phyloP scores from a whole-genome alignment of 2,797 vertebrate species.

The Xiphophorus birchmanni region DNA sequence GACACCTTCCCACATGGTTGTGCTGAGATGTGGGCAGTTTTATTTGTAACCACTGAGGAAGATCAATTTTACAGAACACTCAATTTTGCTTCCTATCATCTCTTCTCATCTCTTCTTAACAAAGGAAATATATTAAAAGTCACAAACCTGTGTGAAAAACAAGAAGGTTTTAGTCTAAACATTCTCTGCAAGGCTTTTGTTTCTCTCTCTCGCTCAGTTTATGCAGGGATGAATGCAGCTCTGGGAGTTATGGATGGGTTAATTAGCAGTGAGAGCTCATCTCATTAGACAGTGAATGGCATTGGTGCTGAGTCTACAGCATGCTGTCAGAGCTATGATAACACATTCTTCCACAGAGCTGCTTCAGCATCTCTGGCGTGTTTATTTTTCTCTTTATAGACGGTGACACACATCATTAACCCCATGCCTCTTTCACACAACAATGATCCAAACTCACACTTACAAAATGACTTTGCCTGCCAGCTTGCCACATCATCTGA shows the following conservation, averaged over 20 bases:
- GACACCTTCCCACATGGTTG: neutral
- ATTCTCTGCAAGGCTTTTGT: conserved; percentile 62
- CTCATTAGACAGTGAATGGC: conserved; percentile 78
- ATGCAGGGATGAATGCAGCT: conserved; percentile 73
- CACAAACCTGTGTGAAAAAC: conserved; percentile 19
- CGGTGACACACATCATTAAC: conserved; percentile 38
- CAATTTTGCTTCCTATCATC: neutral
- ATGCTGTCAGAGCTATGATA: conserved; percentile 62
- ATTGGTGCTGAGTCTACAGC: conserved; percentile 60
- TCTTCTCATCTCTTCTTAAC: neutral
- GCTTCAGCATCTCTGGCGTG: conserved; percentile 39
- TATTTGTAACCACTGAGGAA: neutral
- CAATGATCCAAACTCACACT: conserved; percentile 9
- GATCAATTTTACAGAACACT: neutral
- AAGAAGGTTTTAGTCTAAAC: conserved; percentile 31
- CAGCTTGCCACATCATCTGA: conserved; percentile 1
- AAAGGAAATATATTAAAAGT: neutral
- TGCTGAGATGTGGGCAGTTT: neutral
- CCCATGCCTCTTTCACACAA: conserved; percentile 7
- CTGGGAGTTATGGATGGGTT: conserved; percentile 79
- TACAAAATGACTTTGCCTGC: conserved; percentile 14
- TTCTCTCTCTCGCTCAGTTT: conserved; percentile 70
- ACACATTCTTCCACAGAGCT: conserved; percentile 67
- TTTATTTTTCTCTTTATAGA: conserved; percentile 50
- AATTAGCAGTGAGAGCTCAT: conserved; percentile 80